Evolutionary conservation across 2,888 invertebrate species (phyloP), one percentile per base, ranked within the genome.

Genomic region (Nipponacmea schrenckii): DNA sequence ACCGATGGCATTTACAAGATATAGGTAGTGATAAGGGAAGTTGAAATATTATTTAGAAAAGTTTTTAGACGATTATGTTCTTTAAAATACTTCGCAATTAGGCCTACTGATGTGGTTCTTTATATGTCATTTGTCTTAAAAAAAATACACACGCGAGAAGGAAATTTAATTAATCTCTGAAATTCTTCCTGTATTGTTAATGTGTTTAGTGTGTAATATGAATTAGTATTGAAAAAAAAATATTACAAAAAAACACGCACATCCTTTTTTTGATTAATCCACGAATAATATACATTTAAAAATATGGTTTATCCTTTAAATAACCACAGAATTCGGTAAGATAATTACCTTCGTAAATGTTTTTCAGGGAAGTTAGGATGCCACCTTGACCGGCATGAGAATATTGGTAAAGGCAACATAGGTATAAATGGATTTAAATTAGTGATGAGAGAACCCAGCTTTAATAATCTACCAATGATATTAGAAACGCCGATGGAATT

Each of bases 321-420:
- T 39, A 5, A 39, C 4, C 10, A 39, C 8, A 39, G 10, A 39
- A 39, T 10, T 1, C 10, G 39, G 10, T 39, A 39, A 39, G 31
- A 31, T 31, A n/a, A 39, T 69, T 31, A 5, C 50, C 17, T 66
- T 27, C 17, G 31, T 67, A 10, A 68, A 71, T 64, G 46, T 74
- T 67, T 75, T 81, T 15, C 75, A 90, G 90, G 89, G 24, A 82
- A 81, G 45, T 70, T 87, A n/a, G 90, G 89, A 4, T 89, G 88
- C 67, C 87, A 89, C 69, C 73, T 86, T 20, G 91, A 91, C 76
- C 83, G 90, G 0, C 91, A 91, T 79, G 90, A 89, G 75, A 87
- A 88, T 72, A 90, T 91, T 72, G 90, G 91, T 10, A 83, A 86
- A 75, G 91, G 91, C 14, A 79, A 84, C 39, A 88, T 91, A 67